phyloP scores from a whole-genome alignment of 2,113 vertebrate genomes.

The Mastomys natalensis region DNA sequence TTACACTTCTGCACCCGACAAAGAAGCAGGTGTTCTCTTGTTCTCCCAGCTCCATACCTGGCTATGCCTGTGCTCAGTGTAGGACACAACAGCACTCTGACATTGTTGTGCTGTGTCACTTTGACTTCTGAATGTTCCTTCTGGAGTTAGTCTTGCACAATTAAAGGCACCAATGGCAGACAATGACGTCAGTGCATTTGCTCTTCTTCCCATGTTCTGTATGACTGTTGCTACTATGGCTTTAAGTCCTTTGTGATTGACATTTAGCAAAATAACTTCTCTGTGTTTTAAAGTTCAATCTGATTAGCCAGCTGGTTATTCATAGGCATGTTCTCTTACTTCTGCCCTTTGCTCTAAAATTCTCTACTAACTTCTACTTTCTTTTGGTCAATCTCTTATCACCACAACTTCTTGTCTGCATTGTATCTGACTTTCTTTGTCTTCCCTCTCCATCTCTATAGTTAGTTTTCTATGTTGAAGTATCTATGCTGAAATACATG shows the following conservation, averaged over 20 bases:
- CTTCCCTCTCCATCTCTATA: background rate
- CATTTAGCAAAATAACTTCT: background rate
- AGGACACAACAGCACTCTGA: background rate
- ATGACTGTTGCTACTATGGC: accelerated
- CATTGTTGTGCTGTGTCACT: background rate
- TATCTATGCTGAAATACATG: background rate
- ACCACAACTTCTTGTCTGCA: accelerated
- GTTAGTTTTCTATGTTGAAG: background rate
- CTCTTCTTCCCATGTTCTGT: too few relatives aligned
- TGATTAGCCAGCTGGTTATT: background rate
- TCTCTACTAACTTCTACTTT: accelerated
- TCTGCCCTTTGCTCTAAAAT: background rate
- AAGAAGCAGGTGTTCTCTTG: background rate
- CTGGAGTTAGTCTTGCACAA: background rate
- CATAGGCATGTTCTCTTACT: too few relatives aligned
- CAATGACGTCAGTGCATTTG: accelerated
- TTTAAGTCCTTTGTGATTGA: background rate
- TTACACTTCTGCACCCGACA: background rate
- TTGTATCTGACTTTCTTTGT: background rate
- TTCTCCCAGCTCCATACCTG: background rate
- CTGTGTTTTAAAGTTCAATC: too few relatives aligned
- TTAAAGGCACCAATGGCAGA: background rate
- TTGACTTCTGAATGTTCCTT: background rate
- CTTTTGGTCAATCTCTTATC: background rate
- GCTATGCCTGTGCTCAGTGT: background rate